Percentiles rank a stretch among this genome's conserved stretches.
phyloP scores from a whole-genome alignment of 2,888 invertebrate genomes.

The Drosophila testacea region DNA sequence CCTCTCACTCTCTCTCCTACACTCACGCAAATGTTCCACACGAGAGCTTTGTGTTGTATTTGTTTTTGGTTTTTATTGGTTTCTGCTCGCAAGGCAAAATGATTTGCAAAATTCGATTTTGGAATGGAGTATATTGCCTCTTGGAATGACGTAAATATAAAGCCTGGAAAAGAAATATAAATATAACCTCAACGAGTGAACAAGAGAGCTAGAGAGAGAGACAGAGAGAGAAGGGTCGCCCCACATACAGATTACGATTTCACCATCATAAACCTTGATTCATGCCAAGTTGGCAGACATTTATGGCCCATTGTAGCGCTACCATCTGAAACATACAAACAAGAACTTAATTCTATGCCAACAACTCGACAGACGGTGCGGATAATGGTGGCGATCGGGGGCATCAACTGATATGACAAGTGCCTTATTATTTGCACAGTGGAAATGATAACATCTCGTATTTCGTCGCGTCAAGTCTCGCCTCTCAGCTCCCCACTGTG shows the following conservation, averaged over 20 bases:
- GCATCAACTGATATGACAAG: conserved; percentile 57
- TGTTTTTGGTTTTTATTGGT: conserved; percentile 22
- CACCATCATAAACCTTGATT: conserved; percentile 70
- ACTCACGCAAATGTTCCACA: conserved; percentile 4
- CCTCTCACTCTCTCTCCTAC: neutral
- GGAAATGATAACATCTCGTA: conserved; percentile 53
- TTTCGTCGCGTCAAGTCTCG: conserved; percentile 1
- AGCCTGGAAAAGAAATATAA: conserved; percentile 25
- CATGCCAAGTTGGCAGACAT: conserved; percentile 64
- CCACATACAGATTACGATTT: conserved; percentile 52
- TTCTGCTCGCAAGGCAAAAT: conserved; percentile 48
- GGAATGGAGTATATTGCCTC: conserved; percentile 32
- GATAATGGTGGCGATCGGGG: conserved; percentile 18
- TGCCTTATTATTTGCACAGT: conserved; percentile 54
- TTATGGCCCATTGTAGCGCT: conserved; percentile 32
- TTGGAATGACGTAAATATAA: conserved; percentile 59
- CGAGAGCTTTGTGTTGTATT: conserved; percentile 44
- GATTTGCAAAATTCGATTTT: conserved; percentile 60
- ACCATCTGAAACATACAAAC: conserved; percentile 15
- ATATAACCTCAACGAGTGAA: conserved; percentile 1
- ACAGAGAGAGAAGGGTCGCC: conserved; percentile 11
- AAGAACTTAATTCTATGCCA: conserved; percentile 29
- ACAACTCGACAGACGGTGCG: neutral
- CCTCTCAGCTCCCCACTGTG: neutral
- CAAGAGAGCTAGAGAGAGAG: neutral